Base-by-base conservation (phyloP, 2,888 invertebrate genomes). In the Antheraea yamamai region DNA sequence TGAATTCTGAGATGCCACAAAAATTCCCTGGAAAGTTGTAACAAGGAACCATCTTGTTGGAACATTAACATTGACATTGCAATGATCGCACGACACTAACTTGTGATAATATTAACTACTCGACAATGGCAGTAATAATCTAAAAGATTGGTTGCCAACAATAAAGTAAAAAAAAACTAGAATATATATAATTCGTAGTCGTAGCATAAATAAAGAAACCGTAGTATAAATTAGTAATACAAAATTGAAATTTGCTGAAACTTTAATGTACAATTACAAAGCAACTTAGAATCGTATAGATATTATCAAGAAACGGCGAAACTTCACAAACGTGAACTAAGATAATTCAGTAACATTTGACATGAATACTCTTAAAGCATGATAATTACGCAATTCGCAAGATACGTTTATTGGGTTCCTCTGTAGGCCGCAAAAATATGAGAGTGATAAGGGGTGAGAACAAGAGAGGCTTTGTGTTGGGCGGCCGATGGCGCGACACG, bases 371-470 rank as follows among this genome's bases (percentile, higher is more conserved):
- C 84, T 79, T 85, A 82, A 75, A 84, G 81, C 84, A 83, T 80
- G 80, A 82, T 89, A 88, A 90, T 91, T 88, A 87, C 81, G 87
- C 87, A 87, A 89, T 86, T 86, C 83, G 82, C 82, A 83, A 66
- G 87, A 90, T 91, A 91, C 85, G 85, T 85, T 85, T 84, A 90
- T 89, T 89, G 88, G 82, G 85, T 89, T 93, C 91, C 91, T 93
- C 91, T 92, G 86, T 79, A 58, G 83, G 89, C 91, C 89, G 94
- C 93, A 91, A 94, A 95, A 92, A 91, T 92, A 89, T 87, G 88
- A 89, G 89, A 91, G 87, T 88, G 93, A 94, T 93, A 93, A 93
- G 92, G 64, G 88, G 85, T 86, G 79, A 80, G 84, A 87, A 94
- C 92, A 93, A 94, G 88, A 87, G 88, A 84, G 86, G 86, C 86